A percentile compares a stretch with the other conserved stretches of the same genome.
Conservation (phyloP, 92 coral and sea anemone species). For the Meandrina meandrites region DNA sequence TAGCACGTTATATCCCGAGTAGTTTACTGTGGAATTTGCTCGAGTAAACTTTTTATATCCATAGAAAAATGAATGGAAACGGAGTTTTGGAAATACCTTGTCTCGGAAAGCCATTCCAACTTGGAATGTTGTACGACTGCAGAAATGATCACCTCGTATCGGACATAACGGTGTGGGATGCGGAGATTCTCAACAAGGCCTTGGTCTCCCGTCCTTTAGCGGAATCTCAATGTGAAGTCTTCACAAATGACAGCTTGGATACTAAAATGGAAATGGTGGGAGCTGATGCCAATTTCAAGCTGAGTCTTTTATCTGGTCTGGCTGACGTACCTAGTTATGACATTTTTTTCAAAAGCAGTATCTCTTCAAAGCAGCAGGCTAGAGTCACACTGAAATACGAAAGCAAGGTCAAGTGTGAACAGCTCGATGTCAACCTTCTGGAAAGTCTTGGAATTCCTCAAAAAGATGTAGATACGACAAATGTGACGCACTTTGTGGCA, state of each 20-base stretch:
- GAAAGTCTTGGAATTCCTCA: neutral
- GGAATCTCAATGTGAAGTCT: neutral
- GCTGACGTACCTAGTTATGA: neutral
- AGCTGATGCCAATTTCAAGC: neutral
- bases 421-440: neutral
- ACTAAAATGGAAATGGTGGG: neutral
- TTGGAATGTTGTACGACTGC: neutral
- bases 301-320: constrained; percentile 14
- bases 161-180: neutral
- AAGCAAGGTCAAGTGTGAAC: neutral
- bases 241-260: neutral
- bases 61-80: neutral
- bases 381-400: constrained; percentile 16
- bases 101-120: neutral
- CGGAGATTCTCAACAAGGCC: neutral
- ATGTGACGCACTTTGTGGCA: constrained; percentile 14
- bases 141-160: neutral
- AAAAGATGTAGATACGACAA: neutral
- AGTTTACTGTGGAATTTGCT: no score
- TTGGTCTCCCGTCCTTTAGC: neutral
- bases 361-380: neutral
- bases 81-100: neutral
- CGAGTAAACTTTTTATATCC: neutral
- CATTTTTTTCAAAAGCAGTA: neutral
- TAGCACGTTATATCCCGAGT: no score